phyloP scores from a whole-genome alignment of 2,888 invertebrate genomes.

The Archips xylosteana region DNA sequence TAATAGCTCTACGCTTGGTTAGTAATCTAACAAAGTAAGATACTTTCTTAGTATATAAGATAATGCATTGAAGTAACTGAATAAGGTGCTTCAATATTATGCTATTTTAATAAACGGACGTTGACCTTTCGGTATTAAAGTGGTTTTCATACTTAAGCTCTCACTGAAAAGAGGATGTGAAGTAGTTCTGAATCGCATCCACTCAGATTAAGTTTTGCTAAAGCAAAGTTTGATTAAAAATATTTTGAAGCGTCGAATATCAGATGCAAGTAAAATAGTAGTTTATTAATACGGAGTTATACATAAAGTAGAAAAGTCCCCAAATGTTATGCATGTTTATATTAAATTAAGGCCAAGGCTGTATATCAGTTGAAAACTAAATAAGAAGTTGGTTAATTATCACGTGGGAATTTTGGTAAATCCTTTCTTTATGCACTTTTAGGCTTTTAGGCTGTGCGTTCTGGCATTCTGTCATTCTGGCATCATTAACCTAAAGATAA shows the following conservation, averaged over 20 bases:
- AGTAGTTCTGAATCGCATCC: not conserved
- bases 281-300: no score
- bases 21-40: not conserved
- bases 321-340: no score
- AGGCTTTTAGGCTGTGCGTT: no score
- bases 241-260: not conserved
- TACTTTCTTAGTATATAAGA: not conserved
- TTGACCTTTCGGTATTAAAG: not conserved
- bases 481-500: no score
- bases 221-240: conserved; percentile 4
- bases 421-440: no score
- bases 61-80: not conserved
- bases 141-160: not conserved
- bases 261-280: not conserved
- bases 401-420: no score
- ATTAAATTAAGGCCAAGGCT: no score
- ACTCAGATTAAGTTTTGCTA: not conserved
- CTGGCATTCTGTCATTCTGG: no score
- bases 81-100: not conserved
- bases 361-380: no score
- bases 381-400: no score
- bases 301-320: no score
- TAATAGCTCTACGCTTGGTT: not conserved
- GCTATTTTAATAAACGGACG: conserved; percentile 6
- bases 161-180: not conserved